These are phyloP conservation scores for Lucifuga dentata DNA, from an alignment of 2,113 vertebrate genomes.

Conservation along the genomic window DNA sequence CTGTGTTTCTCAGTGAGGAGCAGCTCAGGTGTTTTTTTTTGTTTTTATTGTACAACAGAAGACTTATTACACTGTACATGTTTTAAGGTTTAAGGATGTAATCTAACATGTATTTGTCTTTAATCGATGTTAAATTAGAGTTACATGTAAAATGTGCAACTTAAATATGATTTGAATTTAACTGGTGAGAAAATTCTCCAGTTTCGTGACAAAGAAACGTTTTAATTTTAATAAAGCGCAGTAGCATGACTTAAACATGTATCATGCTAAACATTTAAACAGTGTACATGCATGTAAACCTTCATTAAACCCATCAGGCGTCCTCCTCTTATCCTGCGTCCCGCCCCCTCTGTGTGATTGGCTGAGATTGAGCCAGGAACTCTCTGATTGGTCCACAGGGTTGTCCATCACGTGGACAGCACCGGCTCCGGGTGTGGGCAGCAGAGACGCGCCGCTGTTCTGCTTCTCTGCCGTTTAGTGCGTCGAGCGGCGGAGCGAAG, in stretches of 20 bases:
- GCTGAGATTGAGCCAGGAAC: conserved; percentile 24
- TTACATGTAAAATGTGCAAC: too few relatives aligned
- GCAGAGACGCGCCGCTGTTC: conserved; percentile 55
- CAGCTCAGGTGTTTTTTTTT: conserved; percentile 23
- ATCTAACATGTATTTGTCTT: too few relatives aligned
- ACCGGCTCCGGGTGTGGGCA: conserved; percentile 25
- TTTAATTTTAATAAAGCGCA: too few relatives aligned
- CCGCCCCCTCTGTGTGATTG: conserved; percentile 57
- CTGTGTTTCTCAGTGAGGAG: conserved; percentile 15
- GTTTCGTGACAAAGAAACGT: too few relatives aligned
- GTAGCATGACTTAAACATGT: too few relatives aligned
- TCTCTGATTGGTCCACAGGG: conserved; percentile 61
- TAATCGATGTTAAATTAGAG: too few relatives aligned
- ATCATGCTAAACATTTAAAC: too few relatives aligned
- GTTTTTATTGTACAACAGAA: neutral
- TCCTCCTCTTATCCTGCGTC: conserved; percentile 15
- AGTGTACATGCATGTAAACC: neutral
- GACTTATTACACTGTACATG: neutral
- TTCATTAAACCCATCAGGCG: conserved; percentile 29
- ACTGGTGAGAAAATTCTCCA: too few relatives aligned
- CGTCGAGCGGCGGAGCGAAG: conserved; percentile 53
- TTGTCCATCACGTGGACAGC: conserved; percentile 53
- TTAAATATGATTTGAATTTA: too few relatives aligned
- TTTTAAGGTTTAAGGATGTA: neutral
- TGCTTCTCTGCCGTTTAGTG: conserved; percentile 58